phyloP scores from a whole-genome alignment of 2,113 vertebrate species.

The Serinus canaria region DNA sequence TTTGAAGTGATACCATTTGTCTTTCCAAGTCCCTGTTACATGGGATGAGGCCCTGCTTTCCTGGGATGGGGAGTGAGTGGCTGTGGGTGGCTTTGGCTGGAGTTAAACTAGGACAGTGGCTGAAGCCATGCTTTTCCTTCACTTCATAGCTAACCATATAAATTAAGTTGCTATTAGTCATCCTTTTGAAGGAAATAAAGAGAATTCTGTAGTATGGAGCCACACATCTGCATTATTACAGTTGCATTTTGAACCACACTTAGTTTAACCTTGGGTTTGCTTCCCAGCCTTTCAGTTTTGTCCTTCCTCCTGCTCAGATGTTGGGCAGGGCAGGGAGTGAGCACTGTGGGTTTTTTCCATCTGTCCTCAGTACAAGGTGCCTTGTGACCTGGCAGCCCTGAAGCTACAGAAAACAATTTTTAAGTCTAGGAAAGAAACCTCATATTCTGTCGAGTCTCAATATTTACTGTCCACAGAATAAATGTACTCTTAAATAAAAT shows the following conservation, averaged over 20 bases:
- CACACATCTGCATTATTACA: neutral
- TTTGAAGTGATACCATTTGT: accelerated
- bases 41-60: neutral
- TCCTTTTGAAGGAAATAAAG: neutral
- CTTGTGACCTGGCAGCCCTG: neutral
- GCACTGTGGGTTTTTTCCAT: neutral
- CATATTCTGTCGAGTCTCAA: neutral
- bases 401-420: neutral
- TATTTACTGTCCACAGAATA: neutral
- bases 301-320: neutral
- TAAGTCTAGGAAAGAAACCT: neutral
- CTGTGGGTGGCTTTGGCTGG: neutral
- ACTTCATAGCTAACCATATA: neutral
- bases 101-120: neutral
- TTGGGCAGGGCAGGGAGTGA: neutral
- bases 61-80: neutral
- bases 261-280: neutral
- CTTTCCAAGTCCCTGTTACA: neutral
- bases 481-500: neutral
- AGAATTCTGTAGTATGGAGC: neutral
- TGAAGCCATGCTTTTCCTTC: neutral
- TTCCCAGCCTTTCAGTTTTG: neutral
- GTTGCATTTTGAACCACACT: neutral
- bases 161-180: neutral
- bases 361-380: neutral